Evolutionary conservation across 92 coral and sea anemone genomes (phyloP), one percentile per base, ranked within the genome.

Genomic region (Actinostola sp.): DNA sequence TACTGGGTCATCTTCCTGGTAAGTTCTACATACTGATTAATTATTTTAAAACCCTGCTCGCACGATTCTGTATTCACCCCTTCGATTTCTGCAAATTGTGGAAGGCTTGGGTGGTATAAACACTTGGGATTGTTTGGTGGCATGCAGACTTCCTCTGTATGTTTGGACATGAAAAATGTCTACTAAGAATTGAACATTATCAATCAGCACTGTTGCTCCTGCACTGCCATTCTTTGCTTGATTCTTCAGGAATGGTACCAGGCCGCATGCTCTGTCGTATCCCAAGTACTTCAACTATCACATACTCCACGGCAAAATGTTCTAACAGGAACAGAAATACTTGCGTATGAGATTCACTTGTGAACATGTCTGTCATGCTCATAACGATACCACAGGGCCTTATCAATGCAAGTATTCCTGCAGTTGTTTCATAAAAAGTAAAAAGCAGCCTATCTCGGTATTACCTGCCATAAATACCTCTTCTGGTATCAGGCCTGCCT

Each of bases 161-260:
- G 90, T 26, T 84, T 84, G 2, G 87, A 84, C 89, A 66, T 89
- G 94, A 56, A 89, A 89, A 23, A 80, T 84, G 61, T 89, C 90
- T 0, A 89, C 94, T 66, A 89, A 55, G 51, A 84, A 76, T 9
- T 84, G 65, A 0, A 84, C 85, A 66, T 89, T 39, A 16, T 81
- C 56, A 2, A 89, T 25, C 17, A 89, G 42, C 13, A 89, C 14
- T 8, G 70, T 66, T 10, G 89, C 87, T 2, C 87, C 89, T 9
- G 82, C 93, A 77, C 86, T 83, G 3, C 80, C 84, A 28, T 78
- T 88, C 35, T 78, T 78, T 0, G 69, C 74, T 46, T 77, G 86
- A 55, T 88, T 83, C 32, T 50, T 77, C 10, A 87, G 65, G 55
- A 27, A 88, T 0, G 93, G 89, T 33, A 75, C 89, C 7, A 88